A percentile compares a stretch with the other conserved stretches of the same genome.
Evolutionary conservation across 2,888 invertebrate genomes (phyloP).

Genomic region (Andricus curvator): DNA sequence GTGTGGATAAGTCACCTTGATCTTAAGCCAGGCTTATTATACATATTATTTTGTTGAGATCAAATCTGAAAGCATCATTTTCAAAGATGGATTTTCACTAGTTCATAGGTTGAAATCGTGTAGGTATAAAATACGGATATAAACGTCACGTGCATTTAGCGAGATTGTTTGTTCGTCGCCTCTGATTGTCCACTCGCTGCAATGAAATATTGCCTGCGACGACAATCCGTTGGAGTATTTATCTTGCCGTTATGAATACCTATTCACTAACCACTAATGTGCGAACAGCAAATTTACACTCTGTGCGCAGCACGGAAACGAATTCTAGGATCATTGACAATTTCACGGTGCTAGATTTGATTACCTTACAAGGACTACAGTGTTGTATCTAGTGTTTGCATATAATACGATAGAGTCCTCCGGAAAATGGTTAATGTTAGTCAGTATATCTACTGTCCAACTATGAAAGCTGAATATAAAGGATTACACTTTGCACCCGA

Average conservation of each 20-base stretch:
- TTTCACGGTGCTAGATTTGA: not conserved
- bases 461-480: no score
- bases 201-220: not conserved
- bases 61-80: not conserved
- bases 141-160: not conserved
- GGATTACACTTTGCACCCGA: no score
- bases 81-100: not conserved
- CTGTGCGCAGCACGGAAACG: not conserved
- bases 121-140: constrained; percentile 4
- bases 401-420: no score
- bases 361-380: not conserved
- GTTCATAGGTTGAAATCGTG: not conserved
- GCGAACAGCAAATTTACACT: not conserved
- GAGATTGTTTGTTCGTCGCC: not conserved
- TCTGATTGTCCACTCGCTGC: not conserved
- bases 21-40: not conserved
- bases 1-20: no score
- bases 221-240: not conserved
- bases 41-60: not conserved
- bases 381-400: not conserved
- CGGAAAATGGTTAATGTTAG: no score
- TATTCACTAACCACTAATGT: constrained; percentile 1
- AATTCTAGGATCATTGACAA: not conserved
- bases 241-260: not conserved
- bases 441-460: no score